Conservation (phyloP, 2,888 invertebrate species). For the Psococerastis gibbosa region DNA sequence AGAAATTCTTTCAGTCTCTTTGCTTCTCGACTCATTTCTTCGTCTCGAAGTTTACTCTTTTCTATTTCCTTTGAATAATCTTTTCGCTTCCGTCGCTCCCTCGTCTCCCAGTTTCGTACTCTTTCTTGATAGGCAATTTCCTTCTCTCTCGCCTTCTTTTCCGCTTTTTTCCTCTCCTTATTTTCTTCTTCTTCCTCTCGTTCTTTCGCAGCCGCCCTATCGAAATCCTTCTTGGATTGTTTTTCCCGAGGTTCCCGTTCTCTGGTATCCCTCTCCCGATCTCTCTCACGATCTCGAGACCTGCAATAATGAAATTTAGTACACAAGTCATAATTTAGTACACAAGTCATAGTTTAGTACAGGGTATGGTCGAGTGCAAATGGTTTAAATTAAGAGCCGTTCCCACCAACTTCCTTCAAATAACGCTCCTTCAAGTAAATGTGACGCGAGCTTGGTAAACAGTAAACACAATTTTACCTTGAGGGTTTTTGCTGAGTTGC, state of each 20-base stretch:
- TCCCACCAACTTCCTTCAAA: too few relatives aligned
- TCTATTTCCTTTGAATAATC: conserved; percentile 80
- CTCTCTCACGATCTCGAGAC: conserved; percentile 16
- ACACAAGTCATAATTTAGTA: too few relatives aligned
- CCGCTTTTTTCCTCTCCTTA: conserved; percentile 72
- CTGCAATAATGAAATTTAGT: too few relatives aligned
- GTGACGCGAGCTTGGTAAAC: too few relatives aligned
- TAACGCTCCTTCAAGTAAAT: too few relatives aligned
- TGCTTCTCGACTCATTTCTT: conserved; percentile 79
- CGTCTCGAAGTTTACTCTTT: conserved; percentile 63
- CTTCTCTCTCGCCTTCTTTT: conserved; percentile 83
- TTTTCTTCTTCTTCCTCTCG: conserved; percentile 83
- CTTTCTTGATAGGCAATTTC: conserved; percentile 80
- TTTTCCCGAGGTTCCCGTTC: conserved; percentile 19
- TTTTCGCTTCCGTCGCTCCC: conserved; percentile 75
- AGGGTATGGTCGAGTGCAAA: too few relatives aligned
- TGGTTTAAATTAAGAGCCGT: too few relatives aligned
- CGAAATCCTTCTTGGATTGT: conserved; percentile 22
- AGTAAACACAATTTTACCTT: too few relatives aligned
- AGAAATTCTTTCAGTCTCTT: conserved; percentile 90
- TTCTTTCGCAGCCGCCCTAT: conserved; percentile 46
- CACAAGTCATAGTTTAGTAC: too few relatives aligned
- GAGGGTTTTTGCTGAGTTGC: too few relatives aligned
- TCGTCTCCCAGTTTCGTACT: conserved; percentile 58
- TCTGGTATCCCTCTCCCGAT: conserved; percentile 18